These are phyloP conservation scores for Drosophila subquinaria DNA, from an alignment of 2,888 invertebrate genomes.

Conservation along the genomic window DNA sequence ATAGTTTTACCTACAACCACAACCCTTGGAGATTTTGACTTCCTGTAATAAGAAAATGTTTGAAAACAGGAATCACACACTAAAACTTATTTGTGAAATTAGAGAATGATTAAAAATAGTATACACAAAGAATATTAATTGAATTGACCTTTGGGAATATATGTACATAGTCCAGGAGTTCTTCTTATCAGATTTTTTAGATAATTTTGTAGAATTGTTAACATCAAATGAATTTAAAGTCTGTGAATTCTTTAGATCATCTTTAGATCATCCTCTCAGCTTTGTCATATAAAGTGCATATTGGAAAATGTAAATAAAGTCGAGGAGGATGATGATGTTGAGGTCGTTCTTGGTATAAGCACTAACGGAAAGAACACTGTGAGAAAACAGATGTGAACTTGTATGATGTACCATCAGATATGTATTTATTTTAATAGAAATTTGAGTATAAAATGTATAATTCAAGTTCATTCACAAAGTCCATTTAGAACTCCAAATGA, in stretches of 20 bases:
- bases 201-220: not conserved
- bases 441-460: not conserved
- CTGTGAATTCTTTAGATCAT: not conserved
- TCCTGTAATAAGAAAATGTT: constrained; percentile 15
- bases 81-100: not conserved
- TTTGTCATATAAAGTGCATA: no score
- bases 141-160: no score
- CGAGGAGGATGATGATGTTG: no score
- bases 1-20: constrained; percentile 4
- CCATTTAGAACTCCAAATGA: not conserved
- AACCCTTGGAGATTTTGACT: constrained; percentile 8
- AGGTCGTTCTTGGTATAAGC: no score
- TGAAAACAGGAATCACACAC: not conserved
- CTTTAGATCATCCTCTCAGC: not conserved
- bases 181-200: not conserved
- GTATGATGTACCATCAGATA: no score
- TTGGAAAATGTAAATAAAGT: no score
- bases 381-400: no score
- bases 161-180: no score
- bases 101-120: not conserved
- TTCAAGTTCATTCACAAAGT: not conserved
- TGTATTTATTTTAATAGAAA: not conserved
- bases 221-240: not conserved
- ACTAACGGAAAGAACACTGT: no score
- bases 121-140: no score